Base-by-base conservation (phyloP, 2,888 invertebrate genomes). In the Microdon myrmicae region DNA sequence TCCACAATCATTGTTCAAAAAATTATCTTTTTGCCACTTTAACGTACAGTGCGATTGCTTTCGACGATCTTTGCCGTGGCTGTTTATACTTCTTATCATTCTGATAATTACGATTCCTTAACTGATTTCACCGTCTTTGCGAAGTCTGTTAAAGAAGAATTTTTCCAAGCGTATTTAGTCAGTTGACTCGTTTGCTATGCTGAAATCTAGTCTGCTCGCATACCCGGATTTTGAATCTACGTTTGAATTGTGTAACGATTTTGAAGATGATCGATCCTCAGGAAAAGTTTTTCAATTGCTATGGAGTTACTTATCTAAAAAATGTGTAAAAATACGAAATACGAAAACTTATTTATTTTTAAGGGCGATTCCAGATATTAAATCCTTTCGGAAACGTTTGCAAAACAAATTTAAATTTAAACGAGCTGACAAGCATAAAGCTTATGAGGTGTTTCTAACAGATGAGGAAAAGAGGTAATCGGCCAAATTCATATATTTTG, bases 381-480 rank as follows among this genome's bases (percentile, higher is more conserved):
- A 53, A 45, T 56, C 48, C 12, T 73, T 66, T 28, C 73, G 58
- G 43, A 71, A 67, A 71, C 74, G 67, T 60, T 73, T 69, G 59
- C 49, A 73, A 35, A 74, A 72, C 61, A 72, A 75, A 32, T 74
- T 81, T 34, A 74, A 73, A 64, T 69, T 83, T 10, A 76, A 76
- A 67, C 82, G 81, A 71, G 75, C 83, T 34, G 83, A 83, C 4
- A 84, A 82, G 68, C 76, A 77, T 55, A 81, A 80, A 71, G 86
- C 86, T 23, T 90, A 89, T 74, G 82, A 82, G 68, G 82, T 83
- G 70, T 84, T 89, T 75, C 78, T 87, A 28, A 83, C 86, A 2
- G 89, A 89, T 17, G 89, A 90, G 71, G 89, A 90, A 73, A 84
- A 84, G 80, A 87, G 87, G 87, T 87, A 67, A 45, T 22, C 8